Evolutionary conservation across 2,888 invertebrate species (phyloP), one percentile per base, ranked within the genome.

Genomic region (Bugula neritina): DNA sequence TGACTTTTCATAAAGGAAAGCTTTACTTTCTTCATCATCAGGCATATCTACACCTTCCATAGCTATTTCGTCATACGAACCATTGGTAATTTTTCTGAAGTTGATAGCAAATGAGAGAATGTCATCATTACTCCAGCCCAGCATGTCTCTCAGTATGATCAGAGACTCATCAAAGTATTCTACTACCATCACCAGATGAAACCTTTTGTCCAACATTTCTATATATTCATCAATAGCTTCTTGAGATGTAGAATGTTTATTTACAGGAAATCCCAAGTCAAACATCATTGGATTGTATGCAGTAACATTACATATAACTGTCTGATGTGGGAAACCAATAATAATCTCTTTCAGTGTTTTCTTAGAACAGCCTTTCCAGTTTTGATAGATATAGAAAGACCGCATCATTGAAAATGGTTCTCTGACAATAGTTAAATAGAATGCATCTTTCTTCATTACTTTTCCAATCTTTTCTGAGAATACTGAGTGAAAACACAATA

Each of bases 131-230:
- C n/a, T 63, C 63, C 63, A 63, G 5, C 34, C 34, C 27, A 63
- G 63, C 63, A 63, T 63, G 31, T 63, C 63, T n/a, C 63, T 2
- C 5, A 63, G 31, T 13, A 63, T 27, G 10, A 63, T 63, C 2
- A 63, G 63, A 31, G 29, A 63, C n/a, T 63, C 63, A 31, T 63
- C 63, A 63, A 63, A 63, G 27, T 63, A 63, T 17, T 63, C 63
- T 13, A 31, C 63, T 13, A 63, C 31, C 21, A 63, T 63, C 31
- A 63, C 31, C n/a, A 63, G 63, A 31, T 63, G 2, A 63, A 63
- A 63, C 17, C 63, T 27, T 34, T 31, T 34, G n/a, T 63, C 63
- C 17, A 63, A 34, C 63, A 63, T 63, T 2, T 27, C 27, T 27
- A 63, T 63, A 27, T 63, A 63, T 31, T 25, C 63, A 63, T 63